phyloP scores from a whole-genome alignment of 2,888 invertebrate genomes.

The Xylophagus ater region DNA sequence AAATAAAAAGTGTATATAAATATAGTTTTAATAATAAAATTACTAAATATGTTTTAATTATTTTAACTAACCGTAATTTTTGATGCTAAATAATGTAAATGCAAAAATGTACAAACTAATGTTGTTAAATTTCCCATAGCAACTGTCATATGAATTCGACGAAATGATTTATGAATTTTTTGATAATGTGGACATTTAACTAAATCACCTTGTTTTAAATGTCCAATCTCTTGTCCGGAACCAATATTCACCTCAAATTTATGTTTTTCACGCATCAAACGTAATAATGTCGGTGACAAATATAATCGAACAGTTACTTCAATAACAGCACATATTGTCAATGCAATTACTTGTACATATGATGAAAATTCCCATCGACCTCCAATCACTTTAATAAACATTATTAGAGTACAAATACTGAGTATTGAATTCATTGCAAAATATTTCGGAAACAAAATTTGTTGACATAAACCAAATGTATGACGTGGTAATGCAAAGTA shows the following conservation, averaged over 20 bases:
- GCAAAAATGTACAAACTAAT: constrained; percentile 54
- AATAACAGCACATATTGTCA: constrained; percentile 41
- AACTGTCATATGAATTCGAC: constrained; percentile 63
- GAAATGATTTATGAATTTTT: constrained; percentile 60
- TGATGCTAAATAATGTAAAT: constrained; percentile 52
- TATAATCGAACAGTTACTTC: constrained; percentile 68
- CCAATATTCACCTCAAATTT: constrained; percentile 64
- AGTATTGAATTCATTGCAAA: constrained; percentile 67
- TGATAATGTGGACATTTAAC: constrained; percentile 70
- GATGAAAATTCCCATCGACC: constrained; percentile 47
- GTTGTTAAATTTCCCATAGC: constrained; percentile 70
- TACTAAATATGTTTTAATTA: no score
- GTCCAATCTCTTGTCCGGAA: constrained; percentile 67
- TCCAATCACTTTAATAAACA: constrained; percentile 44
- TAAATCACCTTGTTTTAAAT: constrained; percentile 56
- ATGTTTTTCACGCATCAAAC: constrained; percentile 62
- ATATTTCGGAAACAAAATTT: constrained; percentile 76
- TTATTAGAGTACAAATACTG: constrained; percentile 59
- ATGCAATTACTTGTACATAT: constrained; percentile 42
- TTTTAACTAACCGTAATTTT: constrained; percentile 33
- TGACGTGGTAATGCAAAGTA: constrained; percentile 79
- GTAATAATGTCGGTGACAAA: constrained; percentile 61
- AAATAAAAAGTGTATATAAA: no score
- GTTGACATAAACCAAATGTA: constrained; percentile 77
- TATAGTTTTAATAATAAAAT: no score